Evolutionary conservation across 2,113 vertebrate genomes (phyloP), one percentile per base, ranked within the genome.

Genomic region (Neoarius graeffei): DNA sequence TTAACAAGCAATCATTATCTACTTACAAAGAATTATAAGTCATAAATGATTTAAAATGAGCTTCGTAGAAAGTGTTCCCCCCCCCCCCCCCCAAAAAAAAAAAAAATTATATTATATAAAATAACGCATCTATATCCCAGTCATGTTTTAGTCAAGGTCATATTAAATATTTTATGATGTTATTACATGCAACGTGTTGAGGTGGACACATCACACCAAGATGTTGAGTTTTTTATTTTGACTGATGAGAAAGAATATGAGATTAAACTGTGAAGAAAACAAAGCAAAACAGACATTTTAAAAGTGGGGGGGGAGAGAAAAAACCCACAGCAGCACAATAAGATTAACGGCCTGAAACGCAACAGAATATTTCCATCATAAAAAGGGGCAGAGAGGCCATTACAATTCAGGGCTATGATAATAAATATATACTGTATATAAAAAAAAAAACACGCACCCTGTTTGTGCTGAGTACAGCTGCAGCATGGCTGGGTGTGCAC

Each of bases 381-480:
- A 90, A 64, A 77, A 92, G 93, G 87, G 89, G 13, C 80, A 87
- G 81, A 83, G 83, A 76, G 87, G n/a, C 91, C 89, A 94, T 91
- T 91, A 88, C 89, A 90, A 86, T 93, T 91, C 91, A 91, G 84
- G 79, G 90, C 89, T 90, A 90, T 87, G 85, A 92, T 88, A 93
- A 92, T 91, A 88, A 85, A 85, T 74, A 35, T 48, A 42, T 42
- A 42, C 42, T 42, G 42, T 42, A 42, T 42, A 74, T 25, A n/a
- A 9, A 54, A 60, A 67, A 15, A 50, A 11, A 54, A 7, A 14
- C 14, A 3, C 54, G 42, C 20, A 62, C 66, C 23, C 69, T 79
- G 35, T 85, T 88, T 85, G 80, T 88, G 85, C 88, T 92, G 93
- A 92, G 85, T 93, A 92, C 94, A 95, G 94, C 93, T 94, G 94